phyloP scores from a whole-genome alignment of 2,797 vertebrate species.

The Sebastes cheni region DNA sequence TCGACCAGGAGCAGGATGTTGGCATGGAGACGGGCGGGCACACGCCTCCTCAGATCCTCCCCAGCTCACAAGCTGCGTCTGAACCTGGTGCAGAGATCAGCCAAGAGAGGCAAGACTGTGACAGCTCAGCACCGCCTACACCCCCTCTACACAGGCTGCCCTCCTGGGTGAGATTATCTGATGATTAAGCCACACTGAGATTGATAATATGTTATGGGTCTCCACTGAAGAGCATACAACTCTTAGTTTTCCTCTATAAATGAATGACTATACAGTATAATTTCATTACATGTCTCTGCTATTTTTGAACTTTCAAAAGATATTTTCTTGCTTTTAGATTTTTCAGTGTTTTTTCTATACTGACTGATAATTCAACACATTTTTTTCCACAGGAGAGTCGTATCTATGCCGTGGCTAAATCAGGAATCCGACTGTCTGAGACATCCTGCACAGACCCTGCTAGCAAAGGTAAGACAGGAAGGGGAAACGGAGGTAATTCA shows the following conservation, averaged over 20 bases:
- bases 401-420: slow-evolving; percentile 97
- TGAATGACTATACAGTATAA: neutral
- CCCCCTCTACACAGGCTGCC: slow-evolving; percentile 96
- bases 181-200: neutral
- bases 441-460: slow-evolving; percentile 84
- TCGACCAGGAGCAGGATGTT: slow-evolving; percentile 84
- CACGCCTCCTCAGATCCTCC: slow-evolving; percentile 53
- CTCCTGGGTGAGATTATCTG: slow-evolving; percentile 89
- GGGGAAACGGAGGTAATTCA: no score
- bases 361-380: neutral
- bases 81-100: slow-evolving; percentile 42
- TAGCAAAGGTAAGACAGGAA: slow-evolving; percentile 86
- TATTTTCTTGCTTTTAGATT: neutral
- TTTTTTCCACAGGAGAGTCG: slow-evolving; percentile 89
- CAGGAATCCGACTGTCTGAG: slow-evolving; percentile 95
- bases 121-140: slow-evolving; percentile 85
- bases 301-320: no score
- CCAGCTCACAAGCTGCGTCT: neutral
- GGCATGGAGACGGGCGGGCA: slow-evolving; percentile 84
- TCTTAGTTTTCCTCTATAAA: neutral
- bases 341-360: neutral
- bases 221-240: neutral
- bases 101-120: slow-evolving; percentile 48
- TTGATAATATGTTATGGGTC: no score
- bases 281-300: neutral